Base-by-base conservation (phyloP, 2,888 invertebrate species). In the Apamea epomidion region DNA sequence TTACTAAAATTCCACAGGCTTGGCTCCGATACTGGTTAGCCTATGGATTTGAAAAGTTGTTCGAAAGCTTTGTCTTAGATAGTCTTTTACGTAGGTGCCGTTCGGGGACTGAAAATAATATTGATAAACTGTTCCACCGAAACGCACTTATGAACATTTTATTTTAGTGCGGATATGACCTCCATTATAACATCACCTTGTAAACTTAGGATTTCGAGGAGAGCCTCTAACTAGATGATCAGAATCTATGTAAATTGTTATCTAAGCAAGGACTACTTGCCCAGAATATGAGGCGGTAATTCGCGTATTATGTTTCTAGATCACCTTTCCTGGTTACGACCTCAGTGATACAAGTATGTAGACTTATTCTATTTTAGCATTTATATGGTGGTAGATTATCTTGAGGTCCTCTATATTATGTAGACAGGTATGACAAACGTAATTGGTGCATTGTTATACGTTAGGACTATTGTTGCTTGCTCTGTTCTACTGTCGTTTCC, bases 221-320 rank as follows among this genome's bases (percentile, higher is more conserved):
- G 16, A 54, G 18, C n/a, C 21, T 45, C 42, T 65, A n/a, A 10
- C 32, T 71, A 60, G n/a, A 60, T 42, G 21, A 21, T 29, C 32
- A 54, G 10, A 54, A 42, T n/a, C 14, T 78, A 64, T 64, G 42
- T 51, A 76, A 77, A 62, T 77, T 21, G 12, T 58, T 51, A 76
- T 48, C 16, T 48, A 68, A 58, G 3, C 58, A 48, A 62, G 42
- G 12, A 21, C 42, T 58, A 67, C 18, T 16, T 68, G 3, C 12
- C 29, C 8, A 29, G 42, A 65, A 45, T 18, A 18, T 37, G n/a
- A 32, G 16, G 6, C n/a, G 45, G 18, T 7, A 10, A 58, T 45
- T 67, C 32, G 1, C 21, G 10, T 29, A 42, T n/a, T 51, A 7
- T 18, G 29, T n/a, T n/a, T 58, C 8, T 78, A 71, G n/a, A 65